These are phyloP conservation scores for Anas capensis DNA, from an alignment of 2,797 vertebrate genomes.

Conservation along the genomic window DNA sequence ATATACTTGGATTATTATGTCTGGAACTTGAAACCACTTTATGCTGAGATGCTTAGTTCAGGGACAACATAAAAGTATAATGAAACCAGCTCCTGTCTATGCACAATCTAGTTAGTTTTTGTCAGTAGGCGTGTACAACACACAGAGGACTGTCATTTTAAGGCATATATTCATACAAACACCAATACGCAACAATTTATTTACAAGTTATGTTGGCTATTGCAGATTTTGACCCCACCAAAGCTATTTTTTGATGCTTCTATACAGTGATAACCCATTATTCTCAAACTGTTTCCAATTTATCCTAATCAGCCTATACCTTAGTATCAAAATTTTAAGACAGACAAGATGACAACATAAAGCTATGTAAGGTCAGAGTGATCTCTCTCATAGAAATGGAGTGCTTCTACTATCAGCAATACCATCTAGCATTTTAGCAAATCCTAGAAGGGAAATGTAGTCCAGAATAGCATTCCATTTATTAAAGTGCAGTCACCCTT, in stretches of 20 bases:
- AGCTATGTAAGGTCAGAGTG: neutral
- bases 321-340: neutral
- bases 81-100: conserved; percentile 5
- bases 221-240: neutral
- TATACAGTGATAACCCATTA: neutral
- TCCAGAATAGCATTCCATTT: neutral
- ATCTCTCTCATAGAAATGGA: neutral
- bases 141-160: neutral
- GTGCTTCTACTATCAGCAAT: neutral
- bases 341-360: neutral
- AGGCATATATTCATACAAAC: neutral
- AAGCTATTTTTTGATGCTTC: neutral
- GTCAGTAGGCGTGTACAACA: neutral
- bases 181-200: neutral
- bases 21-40: conserved; percentile 74
- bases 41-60: conserved; percentile 70
- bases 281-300: neutral
- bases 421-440: neutral
- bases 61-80: conserved; percentile 65
- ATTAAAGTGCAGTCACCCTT: neutral
- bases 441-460: neutral
- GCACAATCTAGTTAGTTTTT: neutral
- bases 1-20: conserved; percentile 74
- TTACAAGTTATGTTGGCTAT: no score
- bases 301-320: neutral